These are phyloP conservation scores for Acronicta aceris DNA, from an alignment of 2,888 invertebrate species.

Conservation along the genomic window DNA sequence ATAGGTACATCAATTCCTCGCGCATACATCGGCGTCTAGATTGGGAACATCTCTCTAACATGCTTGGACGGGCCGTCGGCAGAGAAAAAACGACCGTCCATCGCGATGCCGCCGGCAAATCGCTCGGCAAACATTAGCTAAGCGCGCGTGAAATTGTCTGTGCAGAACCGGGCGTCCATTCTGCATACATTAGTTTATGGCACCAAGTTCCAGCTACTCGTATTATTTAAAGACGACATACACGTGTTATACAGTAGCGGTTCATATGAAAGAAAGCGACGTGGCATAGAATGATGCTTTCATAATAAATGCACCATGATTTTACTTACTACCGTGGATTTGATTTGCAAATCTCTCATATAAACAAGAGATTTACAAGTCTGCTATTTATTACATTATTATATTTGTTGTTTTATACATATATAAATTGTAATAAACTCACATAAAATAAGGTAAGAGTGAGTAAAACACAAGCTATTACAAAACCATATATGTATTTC, in stretches of 20 bases:
- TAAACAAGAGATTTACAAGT: not conserved
- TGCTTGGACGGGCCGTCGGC: constrained; percentile 61
- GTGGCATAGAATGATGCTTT: constrained; percentile 18
- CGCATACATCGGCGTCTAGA: constrained; percentile 43
- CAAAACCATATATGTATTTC: constrained; percentile 51
- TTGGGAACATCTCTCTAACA: constrained; percentile 55
- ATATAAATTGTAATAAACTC: constrained; percentile 19
- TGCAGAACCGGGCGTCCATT: constrained; percentile 67
- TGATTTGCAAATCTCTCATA: no score
- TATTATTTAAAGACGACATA: constrained; percentile 62
- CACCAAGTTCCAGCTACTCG: constrained; percentile 61
- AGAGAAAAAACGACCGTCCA: constrained; percentile 65
- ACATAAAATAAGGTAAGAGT: constrained; percentile 29
- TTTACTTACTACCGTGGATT: not conserved
- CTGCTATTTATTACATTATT: not conserved
- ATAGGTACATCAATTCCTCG: constrained; percentile 46
- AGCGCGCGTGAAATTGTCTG: constrained; percentile 85
- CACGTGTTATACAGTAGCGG: constrained; percentile 49
- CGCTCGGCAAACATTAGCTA: constrained; percentile 83
- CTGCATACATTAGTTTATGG: constrained; percentile 72
- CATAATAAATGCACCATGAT: constrained; percentile 10
- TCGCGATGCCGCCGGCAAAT: constrained; percentile 77
- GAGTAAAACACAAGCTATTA: constrained; percentile 50
- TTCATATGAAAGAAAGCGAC: constrained; percentile 48
- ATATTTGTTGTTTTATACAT: constrained; percentile 11